phyloP scores from a whole-genome alignment of 1,140 invertebrate genomes.

The Diorhabda sublineata region DNA sequence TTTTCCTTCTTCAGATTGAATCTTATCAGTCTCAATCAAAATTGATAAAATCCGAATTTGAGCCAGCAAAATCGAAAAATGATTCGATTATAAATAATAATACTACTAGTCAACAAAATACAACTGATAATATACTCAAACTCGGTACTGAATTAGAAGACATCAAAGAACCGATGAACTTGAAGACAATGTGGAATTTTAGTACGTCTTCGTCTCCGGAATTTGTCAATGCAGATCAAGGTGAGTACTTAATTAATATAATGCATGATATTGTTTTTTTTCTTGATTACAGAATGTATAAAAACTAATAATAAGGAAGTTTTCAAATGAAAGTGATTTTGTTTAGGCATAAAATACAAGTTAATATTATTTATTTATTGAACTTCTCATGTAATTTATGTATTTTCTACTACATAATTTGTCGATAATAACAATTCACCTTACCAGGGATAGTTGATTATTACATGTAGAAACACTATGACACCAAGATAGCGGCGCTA shows the following conservation, averaged over 20 bases:
- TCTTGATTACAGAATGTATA: no score
- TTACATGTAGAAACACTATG: no score
- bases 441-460: no score
- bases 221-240: constrained; percentile 13
- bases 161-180: constrained; percentile 12
- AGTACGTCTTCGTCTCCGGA: constrained; percentile 4
- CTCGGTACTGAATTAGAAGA: constrained; percentile 4
- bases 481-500: no score
- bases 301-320: no score
- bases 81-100: constrained; percentile 9
- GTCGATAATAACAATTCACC: no score
- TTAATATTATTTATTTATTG: no score
- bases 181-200: constrained; percentile 16
- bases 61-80: constrained; percentile 14
- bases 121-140: not conserved
- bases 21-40: constrained; percentile 8
- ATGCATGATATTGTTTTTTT: not conserved
- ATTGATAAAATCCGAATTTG: constrained; percentile 7
- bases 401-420: no score
- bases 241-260: not conserved
- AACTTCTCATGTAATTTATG: no score
- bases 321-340: no score
- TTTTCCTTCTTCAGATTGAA: not conserved
- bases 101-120: not conserved
- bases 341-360: no score